Percentiles rank a stretch among this genome's conserved stretches.
Evolutionary conservation across 2,888 invertebrate species (phyloP).

Genomic region (Laspeyria flexula): DNA sequence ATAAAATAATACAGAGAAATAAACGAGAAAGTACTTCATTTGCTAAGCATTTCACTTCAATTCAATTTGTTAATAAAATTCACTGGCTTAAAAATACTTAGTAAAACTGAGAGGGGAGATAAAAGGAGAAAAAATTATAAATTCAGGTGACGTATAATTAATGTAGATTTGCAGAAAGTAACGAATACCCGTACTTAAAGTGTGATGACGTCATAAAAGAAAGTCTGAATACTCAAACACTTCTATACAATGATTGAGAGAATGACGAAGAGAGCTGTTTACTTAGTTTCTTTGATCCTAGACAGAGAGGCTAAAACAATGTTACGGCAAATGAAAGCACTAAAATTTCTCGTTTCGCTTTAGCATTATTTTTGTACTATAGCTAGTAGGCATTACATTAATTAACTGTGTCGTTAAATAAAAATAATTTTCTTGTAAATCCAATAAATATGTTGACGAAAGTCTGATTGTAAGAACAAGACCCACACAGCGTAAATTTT

Average conservation of each 20-base stretch:
- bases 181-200: constrained; percentile 44
- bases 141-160: constrained; percentile 70
- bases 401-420: too few species aligned
- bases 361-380: too few species aligned
- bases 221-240: constrained; percentile 6
- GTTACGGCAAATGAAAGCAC: too few species aligned
- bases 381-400: too few species aligned
- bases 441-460: too few species aligned
- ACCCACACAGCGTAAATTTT: too few species aligned
- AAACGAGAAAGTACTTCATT: constrained; percentile 11
- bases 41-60: constrained; percentile 36
- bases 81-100: constrained; percentile 71
- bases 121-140: constrained; percentile 57
- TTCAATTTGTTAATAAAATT: constrained; percentile 71
- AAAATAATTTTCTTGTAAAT: too few species aligned
- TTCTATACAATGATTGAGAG: not conserved
- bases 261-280: not conserved
- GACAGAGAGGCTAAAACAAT: too few species aligned
- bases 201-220: constrained; percentile 40
- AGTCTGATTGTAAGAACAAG: too few species aligned
- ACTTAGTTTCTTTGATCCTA: too few species aligned
- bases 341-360: too few species aligned
- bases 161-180: constrained; percentile 57
- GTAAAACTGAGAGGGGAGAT: constrained; percentile 54
- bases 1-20: not conserved